Percentiles rank a stretch among this genome's conserved stretches.
phyloP scores from a whole-genome alignment of 92 coral and sea anemone genomes.

The Actinernus sp. region DNA sequence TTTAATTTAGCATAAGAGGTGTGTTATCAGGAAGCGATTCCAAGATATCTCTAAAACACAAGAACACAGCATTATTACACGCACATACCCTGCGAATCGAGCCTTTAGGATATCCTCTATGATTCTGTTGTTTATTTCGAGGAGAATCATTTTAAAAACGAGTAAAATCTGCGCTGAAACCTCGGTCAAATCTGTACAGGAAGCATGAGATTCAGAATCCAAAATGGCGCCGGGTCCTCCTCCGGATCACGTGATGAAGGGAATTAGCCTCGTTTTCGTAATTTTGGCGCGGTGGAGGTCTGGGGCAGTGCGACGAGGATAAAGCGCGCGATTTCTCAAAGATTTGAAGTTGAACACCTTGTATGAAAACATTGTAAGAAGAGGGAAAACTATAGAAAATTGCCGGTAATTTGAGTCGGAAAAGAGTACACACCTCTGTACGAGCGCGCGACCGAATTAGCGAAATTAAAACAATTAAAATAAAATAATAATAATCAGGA shows the following conservation, averaged over 20 bases:
- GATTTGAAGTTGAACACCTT: too few species aligned
- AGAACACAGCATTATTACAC: too few species aligned
- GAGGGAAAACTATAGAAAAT: too few species aligned
- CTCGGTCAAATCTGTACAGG: slow-evolving; percentile 23
- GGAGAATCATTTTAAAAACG: slow-evolving; percentile 81
- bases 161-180: slow-evolving; percentile 2
- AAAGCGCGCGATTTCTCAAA: too few species aligned
- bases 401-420: too few species aligned
- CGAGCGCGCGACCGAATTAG: too few species aligned
- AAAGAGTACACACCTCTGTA: too few species aligned
- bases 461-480: too few species aligned
- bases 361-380: too few species aligned
- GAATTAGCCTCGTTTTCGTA: slow-evolving; percentile 29
- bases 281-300: background rate
- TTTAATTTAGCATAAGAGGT: slow-evolving; percentile 30
- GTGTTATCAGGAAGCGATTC: slow-evolving; percentile 29
- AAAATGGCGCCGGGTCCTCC: slow-evolving; percentile 83
- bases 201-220: slow-evolving; percentile 36
- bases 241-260: slow-evolving; percentile 80
- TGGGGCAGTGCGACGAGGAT: too few species aligned
- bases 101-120: slow-evolving; percentile 85
- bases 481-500: too few species aligned
- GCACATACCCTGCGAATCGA: slow-evolving; percentile 84
- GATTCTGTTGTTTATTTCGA: slow-evolving; percentile 91
- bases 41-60: too few species aligned